Conservation (phyloP, 2,888 invertebrate genomes). For the Halocaridina rubra region DNA sequence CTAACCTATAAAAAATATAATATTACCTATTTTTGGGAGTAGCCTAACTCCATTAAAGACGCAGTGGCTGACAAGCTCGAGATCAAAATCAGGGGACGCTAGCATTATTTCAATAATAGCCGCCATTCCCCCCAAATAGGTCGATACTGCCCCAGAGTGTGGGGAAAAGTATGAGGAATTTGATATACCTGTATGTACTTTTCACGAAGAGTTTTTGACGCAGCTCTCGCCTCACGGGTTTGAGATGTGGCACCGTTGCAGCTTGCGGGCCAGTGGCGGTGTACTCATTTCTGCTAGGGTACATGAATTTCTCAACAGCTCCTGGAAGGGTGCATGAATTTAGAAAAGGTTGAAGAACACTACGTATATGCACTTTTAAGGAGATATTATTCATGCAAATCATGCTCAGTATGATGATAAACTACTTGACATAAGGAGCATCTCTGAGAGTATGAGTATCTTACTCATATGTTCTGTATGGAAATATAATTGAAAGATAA, state of each 20-base stretch:
- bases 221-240: not conserved
- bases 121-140: no score
- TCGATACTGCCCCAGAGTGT: no score
- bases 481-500: no score
- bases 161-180: no score
- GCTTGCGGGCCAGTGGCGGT: not conserved
- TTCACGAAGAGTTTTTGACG: no score
- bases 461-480: no score
- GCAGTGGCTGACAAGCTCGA: not conserved
- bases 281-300: not conserved
- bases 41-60: not conserved
- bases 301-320: not conserved
- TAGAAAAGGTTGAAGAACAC: not conserved
- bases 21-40: not conserved
- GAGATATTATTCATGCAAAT: no score
- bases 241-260: not conserved
- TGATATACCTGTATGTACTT: no score
- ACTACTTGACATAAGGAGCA: no score
- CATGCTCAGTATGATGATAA: no score
- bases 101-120: not conserved
- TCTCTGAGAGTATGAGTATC: no score
- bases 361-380: no score
- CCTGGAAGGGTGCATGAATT: not conserved
- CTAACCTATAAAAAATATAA: not conserved
- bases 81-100: not conserved